Evolutionary conservation across 2,797 vertebrate species (phyloP).

Genomic region (Clarias pachynema): DNA sequence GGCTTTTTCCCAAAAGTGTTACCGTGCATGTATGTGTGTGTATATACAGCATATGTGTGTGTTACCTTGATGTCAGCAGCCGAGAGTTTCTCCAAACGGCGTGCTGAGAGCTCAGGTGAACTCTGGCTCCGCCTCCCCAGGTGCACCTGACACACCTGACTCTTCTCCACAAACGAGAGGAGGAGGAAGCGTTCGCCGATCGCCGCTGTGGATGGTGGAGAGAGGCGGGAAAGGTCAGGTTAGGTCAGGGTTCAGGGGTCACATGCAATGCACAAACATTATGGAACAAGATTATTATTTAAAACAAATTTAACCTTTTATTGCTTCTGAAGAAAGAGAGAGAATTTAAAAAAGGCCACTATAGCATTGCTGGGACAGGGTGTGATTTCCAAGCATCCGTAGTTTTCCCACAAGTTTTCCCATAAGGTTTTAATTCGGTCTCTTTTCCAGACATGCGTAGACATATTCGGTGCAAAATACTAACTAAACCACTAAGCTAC

Average conservation of each 20-base stretch:
- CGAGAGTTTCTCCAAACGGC: constrained; percentile 87
- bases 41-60: neutral
- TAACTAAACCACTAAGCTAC: neutral
- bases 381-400: neutral
- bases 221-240: neutral
- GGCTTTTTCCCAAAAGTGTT: constrained; percentile 29
- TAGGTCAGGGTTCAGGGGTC: constrained; percentile 13
- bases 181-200: constrained; percentile 88
- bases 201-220: constrained; percentile 77
- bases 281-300: neutral
- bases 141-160: constrained; percentile 87
- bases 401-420: neutral
- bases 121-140: constrained; percentile 82
- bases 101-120: constrained; percentile 75
- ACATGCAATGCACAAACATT: neutral
- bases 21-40: neutral
- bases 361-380: neutral
- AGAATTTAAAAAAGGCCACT: neutral
- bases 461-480: too few species aligned
- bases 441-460: too few species aligned
- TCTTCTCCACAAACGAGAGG: constrained; percentile 88
- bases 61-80: constrained; percentile 88
- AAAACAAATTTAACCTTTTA: neutral
- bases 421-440: too few species aligned
- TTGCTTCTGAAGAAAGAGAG: neutral